Base-by-base conservation (phyloP, 1,140 invertebrate genomes). In the Campodea augens region DNA sequence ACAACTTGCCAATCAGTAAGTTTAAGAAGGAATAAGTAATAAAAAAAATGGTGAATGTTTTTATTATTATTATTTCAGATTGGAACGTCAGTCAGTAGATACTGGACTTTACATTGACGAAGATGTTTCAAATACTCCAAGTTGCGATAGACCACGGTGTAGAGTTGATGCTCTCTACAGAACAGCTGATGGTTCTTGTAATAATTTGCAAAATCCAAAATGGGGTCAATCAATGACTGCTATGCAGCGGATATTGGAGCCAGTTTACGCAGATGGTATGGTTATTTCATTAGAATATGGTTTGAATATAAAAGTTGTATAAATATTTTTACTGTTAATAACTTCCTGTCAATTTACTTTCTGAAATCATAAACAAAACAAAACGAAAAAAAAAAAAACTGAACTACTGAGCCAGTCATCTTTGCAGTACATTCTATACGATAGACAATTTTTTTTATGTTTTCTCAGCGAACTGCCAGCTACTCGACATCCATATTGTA, bases 211-310 rank as follows among this genome's bases (percentile, higher is more conserved):
- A 22, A 49, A 57, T 43, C 55, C 54, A 1, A 48, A 51, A 13
- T 58, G 56, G 56, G 56, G 56, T 4, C 46, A 52, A 29, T 45
- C 49, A 5, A 20, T 41, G 3, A 51, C 41, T 4, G 45, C 51
- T 10, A 42, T 49, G 25, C 23, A 37, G 21, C 41, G 52, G 39
- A 23, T 54, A 22, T 39, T 54, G 23, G 40, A 39, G 15, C 43
- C 49, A 20, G 51, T 57, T 66, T 1, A 67, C 71, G 12, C 72
- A 66, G 12, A 68, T 66, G 67, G 68, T 44, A 24, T 42, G 37
- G n/a, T n/a, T n/a, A n/a, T n/a, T n/a, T n/a, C n/a, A n/a, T n/a
- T n/a, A n/a, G n/a, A n/a, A n/a, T n/a, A n/a, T n/a, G n/a, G n/a
- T n/a, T n/a, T n/a, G n/a, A n/a, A n/a, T n/a, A n/a, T n/a, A n/a